Base-by-base conservation (phyloP, 2,113 vertebrate genomes). In the Phodopus roborovskii region DNA sequence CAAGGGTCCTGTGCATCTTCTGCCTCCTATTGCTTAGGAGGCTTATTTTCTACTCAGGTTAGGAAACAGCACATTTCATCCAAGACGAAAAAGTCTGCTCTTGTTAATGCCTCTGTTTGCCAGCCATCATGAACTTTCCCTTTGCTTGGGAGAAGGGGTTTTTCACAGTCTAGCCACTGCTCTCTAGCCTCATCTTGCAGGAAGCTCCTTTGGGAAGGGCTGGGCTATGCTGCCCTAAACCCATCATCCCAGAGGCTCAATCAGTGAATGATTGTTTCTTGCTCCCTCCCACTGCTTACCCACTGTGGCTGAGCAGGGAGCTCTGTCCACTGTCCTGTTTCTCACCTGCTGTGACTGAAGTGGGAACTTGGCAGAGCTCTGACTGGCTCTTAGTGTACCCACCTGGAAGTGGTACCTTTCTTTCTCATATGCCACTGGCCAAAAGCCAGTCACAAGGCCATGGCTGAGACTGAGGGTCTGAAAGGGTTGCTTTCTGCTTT, bases 21-120 rank as follows among this genome's bases (percentile, higher is more conserved):
- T 97, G 92, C 85, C 81, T 95, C 91, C 86, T 91, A 81, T 94
- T 86, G 74, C 95, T 94, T 96, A 89, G 85, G 28, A 93, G 92
- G 91, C 73, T 92, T n/a, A 83, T 95, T 97, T 95, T 96, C 75
- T 93, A 64, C 92, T 95, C 94, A 74, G 87, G 78, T 89, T 95
- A 93, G 92, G 77, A 96, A 97, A 94, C 84, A 90, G 60, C 71
- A 71, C 70, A 74, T 97, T 96, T 93, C 36, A 93, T 88, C 92
- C 50, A 62, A 90, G 95, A 93, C 89, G 68, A 77, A 87, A 88
- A 91, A 90, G 79, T 96, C 66, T 92, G 42, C 93, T 91, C 74
- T 94, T 48, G 28, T 83, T 77, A 94, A 92, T 6, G 26, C 79
- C 81, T n/a, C 75, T 96, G 94, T 53, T 74, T 92, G 85, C 75